These are phyloP conservation scores for Scaptodrosophila lebanonensis DNA, from an alignment of 1,140 invertebrate species.

Conservation along the genomic window DNA sequence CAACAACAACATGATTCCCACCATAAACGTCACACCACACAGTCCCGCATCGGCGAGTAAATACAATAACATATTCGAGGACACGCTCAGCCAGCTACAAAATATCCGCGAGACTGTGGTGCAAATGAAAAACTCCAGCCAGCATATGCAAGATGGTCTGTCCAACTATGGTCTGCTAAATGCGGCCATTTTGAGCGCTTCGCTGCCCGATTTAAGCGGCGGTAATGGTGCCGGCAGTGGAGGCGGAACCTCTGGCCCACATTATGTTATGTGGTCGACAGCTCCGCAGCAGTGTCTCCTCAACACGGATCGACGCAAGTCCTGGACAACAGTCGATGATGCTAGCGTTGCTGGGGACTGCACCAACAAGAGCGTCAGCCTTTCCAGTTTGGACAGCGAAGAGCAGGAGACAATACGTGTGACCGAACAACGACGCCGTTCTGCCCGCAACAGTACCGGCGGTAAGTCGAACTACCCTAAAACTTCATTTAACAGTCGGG, in stretches of 20 bases:
- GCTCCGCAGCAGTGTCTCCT: slow-evolving; percentile 70
- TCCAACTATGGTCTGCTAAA: slow-evolving; percentile 46
- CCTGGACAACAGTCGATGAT: slow-evolving; percentile 89
- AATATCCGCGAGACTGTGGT: slow-evolving; percentile 74
- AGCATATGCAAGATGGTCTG: slow-evolving; percentile 51
- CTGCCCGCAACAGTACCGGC: slow-evolving; percentile 78
- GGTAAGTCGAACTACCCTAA: slow-evolving; percentile 67
- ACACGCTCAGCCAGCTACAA: slow-evolving; percentile 77
- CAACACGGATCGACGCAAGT: slow-evolving; percentile 82
- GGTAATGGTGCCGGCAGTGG: slow-evolving; percentile 16
- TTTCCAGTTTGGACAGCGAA: slow-evolving; percentile 80
- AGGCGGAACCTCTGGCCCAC: slow-evolving; percentile 9
- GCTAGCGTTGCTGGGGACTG: slow-evolving; percentile 66
- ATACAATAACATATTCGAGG: slow-evolving; percentile 78
- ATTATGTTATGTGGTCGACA: slow-evolving; percentile 61
- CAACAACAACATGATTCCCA: slow-evolving; percentile 81
- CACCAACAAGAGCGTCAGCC: slow-evolving; percentile 77
- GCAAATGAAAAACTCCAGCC: slow-evolving; percentile 75
- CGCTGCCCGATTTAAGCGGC: slow-evolving; percentile 75
- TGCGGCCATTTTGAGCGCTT: slow-evolving; percentile 78
- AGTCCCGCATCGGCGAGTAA: slow-evolving; percentile 82
- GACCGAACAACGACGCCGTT: slow-evolving; percentile 76
- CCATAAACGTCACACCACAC: slow-evolving; percentile 91
- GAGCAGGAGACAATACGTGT: slow-evolving; percentile 78
- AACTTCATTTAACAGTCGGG: too few relatives aligned